Percentiles rank a stretch among this genome's conserved stretches.
Evolutionary conservation across 2,888 invertebrate genomes (phyloP).

Genomic region (Oasisia sp.): DNA sequence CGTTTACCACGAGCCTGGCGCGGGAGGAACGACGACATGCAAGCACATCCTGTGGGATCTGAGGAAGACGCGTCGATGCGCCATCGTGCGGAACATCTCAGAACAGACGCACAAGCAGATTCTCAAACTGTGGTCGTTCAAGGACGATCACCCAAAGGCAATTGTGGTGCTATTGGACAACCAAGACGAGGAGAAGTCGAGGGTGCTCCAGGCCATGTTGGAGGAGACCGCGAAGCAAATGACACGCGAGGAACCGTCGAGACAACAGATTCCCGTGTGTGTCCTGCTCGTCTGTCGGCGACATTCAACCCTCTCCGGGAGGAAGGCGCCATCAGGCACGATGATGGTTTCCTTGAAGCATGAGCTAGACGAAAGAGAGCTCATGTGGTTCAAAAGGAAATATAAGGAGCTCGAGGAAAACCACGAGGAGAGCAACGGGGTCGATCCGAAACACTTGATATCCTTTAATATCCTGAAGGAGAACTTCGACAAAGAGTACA

Average conservation of each 20-base stretch:
- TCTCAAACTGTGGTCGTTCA: conserved; percentile 40
- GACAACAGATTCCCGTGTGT: background rate
- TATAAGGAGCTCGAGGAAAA: conserved; percentile 41
- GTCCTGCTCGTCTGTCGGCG: background rate
- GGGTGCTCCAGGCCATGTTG: conserved; percentile 33
- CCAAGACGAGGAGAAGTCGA: conserved; percentile 40
- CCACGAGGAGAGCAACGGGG: conserved; percentile 34
- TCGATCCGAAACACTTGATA: conserved; percentile 48
- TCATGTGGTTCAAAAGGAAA: conserved; percentile 47
- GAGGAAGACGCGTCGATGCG: conserved; percentile 45
- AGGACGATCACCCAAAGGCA: conserved; percentile 46
- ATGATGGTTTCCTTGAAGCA: conserved; percentile 39
- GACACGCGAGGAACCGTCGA: background rate
- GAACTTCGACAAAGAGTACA: conserved; percentile 48
- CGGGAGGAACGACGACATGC: conserved; percentile 52
- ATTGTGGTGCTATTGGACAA: conserved; percentile 47
- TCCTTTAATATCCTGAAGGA: conserved; percentile 52
- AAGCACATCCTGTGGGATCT: conserved; percentile 51
- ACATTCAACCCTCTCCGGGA: conserved; percentile 5
- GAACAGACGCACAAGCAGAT: conserved; percentile 49
- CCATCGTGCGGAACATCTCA: conserved; percentile 45
- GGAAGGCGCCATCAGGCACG: conserved; percentile 24
- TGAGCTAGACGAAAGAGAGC: conserved; percentile 43
- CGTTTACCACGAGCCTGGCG: conserved; percentile 51
- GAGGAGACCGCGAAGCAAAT: conserved; percentile 35